Evolutionary conservation across 35 echinoderm and acorn worm genomes (phyloP), one percentile per base, ranked within the genome.

Genomic region (Strongylocentrotus purpuratus): DNA sequence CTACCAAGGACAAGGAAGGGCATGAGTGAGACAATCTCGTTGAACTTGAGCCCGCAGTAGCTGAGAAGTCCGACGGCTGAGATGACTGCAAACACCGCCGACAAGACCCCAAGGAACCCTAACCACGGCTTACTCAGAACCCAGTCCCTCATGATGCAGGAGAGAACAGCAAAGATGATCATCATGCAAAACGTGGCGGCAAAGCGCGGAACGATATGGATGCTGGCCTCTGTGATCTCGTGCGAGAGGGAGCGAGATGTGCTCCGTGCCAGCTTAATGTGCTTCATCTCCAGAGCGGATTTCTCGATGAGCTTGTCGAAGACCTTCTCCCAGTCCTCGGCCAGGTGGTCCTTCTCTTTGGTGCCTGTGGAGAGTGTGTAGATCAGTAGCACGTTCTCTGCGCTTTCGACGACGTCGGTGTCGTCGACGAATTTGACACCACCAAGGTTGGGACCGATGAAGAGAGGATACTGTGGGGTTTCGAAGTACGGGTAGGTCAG

Each of bases 101-200:
- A 98, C 12, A 99, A 31, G 12, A 99, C 96, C 4, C 98, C 98
- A 59, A 99, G 92, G 48, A 97, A 95, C 8, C 98, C 98, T 0
- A 99, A 94, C 98, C 98, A 99, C 8, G 98, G 98, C 85, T 99
- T 99, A 61, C 98, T 99, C 0, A 97, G 96, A 17, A 99, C 98
- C 97, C 98, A 99, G 85, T 99, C 98, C 46, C 96, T 88, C 98
- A 99, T 99, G 52, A 99, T 99, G 71, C 98, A 99, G 7, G 97
- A 99, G 52, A 95, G 96, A 31, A 99, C 96, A n/a, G 98, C 97
- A 96, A 99, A 99, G 14, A 97, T 45, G 12, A 99, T 94, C 94
- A 99, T 95, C 95, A 99, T 97, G 78, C 61, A 90, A 65, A 99
- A 98, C 4, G 98, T 99, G 22, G 92, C 92, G 9, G 92, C 95